Evolutionary conservation across 2,113 vertebrate genomes (phyloP).

Genomic region (Chaetura pelagica): DNA sequence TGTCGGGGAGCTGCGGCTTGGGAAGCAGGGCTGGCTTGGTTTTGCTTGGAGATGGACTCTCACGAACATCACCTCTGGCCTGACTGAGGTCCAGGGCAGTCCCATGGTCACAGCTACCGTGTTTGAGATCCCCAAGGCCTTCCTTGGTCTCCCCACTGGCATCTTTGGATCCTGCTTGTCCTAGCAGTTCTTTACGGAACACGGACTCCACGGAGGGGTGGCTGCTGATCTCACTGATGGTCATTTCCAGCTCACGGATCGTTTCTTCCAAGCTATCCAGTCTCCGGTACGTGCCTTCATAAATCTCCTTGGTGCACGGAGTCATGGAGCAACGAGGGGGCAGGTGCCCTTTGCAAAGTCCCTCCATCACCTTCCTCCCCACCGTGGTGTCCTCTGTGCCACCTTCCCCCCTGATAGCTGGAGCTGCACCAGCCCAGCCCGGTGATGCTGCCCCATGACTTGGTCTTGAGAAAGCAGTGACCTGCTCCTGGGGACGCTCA

Average conservation of each 20-base stretch:
- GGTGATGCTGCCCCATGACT: neutral
- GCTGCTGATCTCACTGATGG: conserved; percentile 84
- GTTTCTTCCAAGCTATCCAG: conserved; percentile 94
- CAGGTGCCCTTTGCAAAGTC: neutral
- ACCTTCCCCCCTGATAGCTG: neutral
- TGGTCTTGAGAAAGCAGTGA: conserved; percentile 11
- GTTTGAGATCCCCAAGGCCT: neutral
- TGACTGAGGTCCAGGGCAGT: conserved; percentile 14
- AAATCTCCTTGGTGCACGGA: conserved; percentile 31
- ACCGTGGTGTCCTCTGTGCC: neutral
- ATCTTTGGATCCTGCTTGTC: neutral
- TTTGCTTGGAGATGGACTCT: neutral
- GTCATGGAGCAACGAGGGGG: neutral
- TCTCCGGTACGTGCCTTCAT: conserved; percentile 71
- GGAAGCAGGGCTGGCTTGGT: conserved; percentile 83
- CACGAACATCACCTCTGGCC: neutral
- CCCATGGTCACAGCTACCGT: neutral
- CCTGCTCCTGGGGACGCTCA: neutral
- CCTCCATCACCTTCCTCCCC: accelerated
- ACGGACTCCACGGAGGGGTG: conserved; percentile 48
- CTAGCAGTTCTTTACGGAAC: neutral
- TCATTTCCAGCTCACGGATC: conserved; percentile 88
- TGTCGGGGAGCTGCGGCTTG: conserved; percentile 77
- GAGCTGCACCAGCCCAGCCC: neutral
- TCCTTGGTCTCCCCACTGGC: neutral